Conservation (phyloP, 2,888 invertebrate species). For the Cephus spinipes region DNA sequence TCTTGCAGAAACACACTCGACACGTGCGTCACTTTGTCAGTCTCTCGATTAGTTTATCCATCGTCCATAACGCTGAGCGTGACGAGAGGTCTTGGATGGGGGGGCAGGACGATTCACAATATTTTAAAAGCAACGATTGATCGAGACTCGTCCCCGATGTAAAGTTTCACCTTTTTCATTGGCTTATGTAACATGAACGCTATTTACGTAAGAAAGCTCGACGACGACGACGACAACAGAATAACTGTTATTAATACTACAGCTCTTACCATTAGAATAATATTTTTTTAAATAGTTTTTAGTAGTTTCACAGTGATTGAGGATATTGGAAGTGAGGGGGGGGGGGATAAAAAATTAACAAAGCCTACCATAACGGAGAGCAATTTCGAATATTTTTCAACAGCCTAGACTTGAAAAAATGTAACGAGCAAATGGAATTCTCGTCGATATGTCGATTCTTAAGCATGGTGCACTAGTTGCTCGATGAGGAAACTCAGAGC, state of each 20-base stretch:
- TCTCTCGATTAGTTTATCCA: background rate
- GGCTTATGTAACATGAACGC: background rate
- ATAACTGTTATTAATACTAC: background rate
- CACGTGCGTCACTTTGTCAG: background rate
- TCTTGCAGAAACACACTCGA: background rate
- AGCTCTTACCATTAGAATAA: background rate
- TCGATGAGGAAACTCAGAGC: background rate
- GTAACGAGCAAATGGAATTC: background rate
- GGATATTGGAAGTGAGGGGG: background rate
- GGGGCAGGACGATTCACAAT: background rate
- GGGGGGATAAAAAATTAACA: background rate
- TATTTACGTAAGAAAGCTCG: slow-evolving; percentile 2
- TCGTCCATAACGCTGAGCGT: background rate
- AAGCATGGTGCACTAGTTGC: background rate
- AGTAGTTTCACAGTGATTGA: background rate
- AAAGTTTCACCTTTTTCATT: background rate
- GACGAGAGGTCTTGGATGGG: background rate
- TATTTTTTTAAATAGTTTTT: background rate
- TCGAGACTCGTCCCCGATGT: background rate
- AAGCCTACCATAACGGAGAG: background rate
- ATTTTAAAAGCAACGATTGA: background rate
- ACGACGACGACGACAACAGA: background rate
- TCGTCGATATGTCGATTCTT: background rate
- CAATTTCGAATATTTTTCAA: background rate
- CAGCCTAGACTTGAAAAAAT: background rate